These are phyloP conservation scores for Sterna hirundo DNA, from an alignment of 2,113 vertebrate species.

Conservation along the genomic window DNA sequence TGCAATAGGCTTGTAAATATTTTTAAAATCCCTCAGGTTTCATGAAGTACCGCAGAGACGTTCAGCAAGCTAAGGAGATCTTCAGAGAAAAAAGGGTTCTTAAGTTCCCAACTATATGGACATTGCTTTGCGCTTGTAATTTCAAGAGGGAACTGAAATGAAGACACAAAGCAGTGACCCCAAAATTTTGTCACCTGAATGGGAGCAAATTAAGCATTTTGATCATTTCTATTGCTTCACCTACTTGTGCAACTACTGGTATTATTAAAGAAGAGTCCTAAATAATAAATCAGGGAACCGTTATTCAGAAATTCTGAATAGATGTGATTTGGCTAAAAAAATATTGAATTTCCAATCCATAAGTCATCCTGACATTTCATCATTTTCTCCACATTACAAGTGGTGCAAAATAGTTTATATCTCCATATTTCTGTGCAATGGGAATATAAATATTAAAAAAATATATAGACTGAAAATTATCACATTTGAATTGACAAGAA, in stretches of 20 bases:
- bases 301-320: neutral
- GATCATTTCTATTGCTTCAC: neutral
- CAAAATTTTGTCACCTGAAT: neutral
- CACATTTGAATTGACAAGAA: neutral
- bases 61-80: neutral
- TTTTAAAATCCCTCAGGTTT: neutral
- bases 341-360: neutral
- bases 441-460: neutral
- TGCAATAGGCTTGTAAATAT: neutral
- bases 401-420: neutral
- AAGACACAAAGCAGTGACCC: neutral
- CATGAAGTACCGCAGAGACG: neutral
- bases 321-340: neutral
- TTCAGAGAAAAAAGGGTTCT: neutral
- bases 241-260: neutral
- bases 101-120: neutral
- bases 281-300: neutral
- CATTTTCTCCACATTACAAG: neutral
- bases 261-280: neutral
- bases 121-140: neutral
- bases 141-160: neutral
- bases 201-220: neutral
- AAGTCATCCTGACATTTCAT: neutral
- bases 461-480: neutral
- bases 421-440: neutral